phyloP scores from a whole-genome alignment of 2,797 vertebrate species.

The Acanthiza pusilla region DNA sequence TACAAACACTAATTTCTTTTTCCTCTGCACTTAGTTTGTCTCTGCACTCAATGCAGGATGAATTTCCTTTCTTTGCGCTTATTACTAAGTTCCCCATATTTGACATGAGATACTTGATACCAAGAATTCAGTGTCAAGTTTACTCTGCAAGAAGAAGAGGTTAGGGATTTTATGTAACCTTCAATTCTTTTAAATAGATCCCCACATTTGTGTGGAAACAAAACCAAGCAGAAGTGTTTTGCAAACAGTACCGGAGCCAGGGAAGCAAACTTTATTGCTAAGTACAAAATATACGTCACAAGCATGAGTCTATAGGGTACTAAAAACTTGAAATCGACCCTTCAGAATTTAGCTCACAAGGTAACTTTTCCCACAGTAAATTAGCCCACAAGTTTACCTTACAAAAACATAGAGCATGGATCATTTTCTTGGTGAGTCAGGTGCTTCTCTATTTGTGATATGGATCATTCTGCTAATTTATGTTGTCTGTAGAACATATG shows the following conservation, averaged over 20 bases:
- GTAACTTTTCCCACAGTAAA: not conserved
- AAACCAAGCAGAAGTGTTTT: not conserved
- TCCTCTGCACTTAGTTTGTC: not conserved
- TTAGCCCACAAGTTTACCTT: not conserved
- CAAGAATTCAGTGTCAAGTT: not conserved
- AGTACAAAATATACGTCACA: not conserved
- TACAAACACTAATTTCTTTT: not conserved
- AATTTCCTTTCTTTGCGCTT: not conserved
- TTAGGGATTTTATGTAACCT: not conserved
- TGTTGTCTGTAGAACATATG: not conserved
- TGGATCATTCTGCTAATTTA: not conserved
- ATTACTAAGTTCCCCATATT: not conserved
- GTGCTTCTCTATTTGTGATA: not conserved
- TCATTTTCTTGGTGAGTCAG: not conserved
- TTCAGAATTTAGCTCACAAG: not conserved
- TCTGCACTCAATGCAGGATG: not conserved
- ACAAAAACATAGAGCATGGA: not conserved
- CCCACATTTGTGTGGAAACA: not conserved
- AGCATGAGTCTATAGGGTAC: not conserved
- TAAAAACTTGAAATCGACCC: not conserved
- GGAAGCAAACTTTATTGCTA: not conserved
- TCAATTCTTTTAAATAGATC: not conserved
- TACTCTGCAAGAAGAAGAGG: not conserved
- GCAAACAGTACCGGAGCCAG: not conserved
- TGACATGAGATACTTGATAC: not conserved